A percentile compares a stretch with the other conserved stretches of the same genome.
phyloP scores from a whole-genome alignment of 2,888 invertebrate species.

The Campaea margaritaria region DNA sequence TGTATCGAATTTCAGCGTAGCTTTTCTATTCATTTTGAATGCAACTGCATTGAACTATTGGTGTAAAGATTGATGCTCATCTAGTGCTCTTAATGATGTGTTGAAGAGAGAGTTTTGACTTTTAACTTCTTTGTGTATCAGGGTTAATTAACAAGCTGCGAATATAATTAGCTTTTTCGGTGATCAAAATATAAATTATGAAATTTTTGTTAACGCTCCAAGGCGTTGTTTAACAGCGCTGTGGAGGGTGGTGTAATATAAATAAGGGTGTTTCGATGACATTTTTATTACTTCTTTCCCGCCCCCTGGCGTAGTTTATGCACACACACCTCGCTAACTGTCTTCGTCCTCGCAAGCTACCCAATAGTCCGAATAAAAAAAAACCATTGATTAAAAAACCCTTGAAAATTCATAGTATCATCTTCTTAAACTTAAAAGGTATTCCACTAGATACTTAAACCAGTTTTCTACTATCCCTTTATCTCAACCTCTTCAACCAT shows the following conservation, averaged over 20 bases:
- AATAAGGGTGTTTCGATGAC: no score
- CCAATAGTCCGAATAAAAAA: no score
- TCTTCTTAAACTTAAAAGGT: neutral
- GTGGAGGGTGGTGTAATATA: no score
- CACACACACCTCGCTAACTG: no score
- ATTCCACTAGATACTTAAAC: neutral
- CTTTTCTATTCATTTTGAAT: constrained; percentile 47
- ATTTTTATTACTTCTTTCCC: no score
- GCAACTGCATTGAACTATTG: constrained; percentile 13
- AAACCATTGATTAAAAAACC: neutral
- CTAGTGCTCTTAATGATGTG: neutral
- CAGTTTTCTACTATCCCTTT: constrained; percentile 31
- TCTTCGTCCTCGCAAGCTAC: no score
- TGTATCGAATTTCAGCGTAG: constrained; percentile 57
- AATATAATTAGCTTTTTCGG: no score
- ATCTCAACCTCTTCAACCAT: constrained; percentile 32
- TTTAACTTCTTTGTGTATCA: no score
- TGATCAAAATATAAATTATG: no score
- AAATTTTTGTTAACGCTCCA: no score
- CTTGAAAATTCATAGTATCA: neutral
- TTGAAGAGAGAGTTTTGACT: neutral
- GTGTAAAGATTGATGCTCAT: neutral
- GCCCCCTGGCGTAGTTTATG: no score
- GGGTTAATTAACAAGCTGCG: neutral
- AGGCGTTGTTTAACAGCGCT: no score